Evolutionary conservation across 2,888 invertebrate genomes (phyloP).

Genomic region (Sinotaia quadrata): DNA sequence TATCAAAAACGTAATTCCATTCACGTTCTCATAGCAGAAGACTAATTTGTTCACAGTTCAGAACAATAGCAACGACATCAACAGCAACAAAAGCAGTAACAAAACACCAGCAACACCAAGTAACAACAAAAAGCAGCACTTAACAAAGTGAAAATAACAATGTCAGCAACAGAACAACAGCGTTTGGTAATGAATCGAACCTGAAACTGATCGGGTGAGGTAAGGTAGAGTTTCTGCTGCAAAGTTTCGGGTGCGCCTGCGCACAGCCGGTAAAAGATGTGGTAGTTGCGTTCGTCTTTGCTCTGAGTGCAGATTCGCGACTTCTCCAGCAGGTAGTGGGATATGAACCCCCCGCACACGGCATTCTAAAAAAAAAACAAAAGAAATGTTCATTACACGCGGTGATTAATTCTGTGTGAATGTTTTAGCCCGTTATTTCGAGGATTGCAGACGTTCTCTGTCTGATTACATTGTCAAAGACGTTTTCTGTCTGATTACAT

Average conservation of each 20-base stretch:
- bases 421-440: too few relatives aligned
- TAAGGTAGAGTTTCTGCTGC: slow-evolving; percentile 78
- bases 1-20: too few relatives aligned
- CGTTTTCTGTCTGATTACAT: too few relatives aligned
- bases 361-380: slow-evolving; percentile 80
- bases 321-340: slow-evolving; percentile 96
- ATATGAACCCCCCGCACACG: slow-evolving; percentile 94
- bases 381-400: too few relatives aligned
- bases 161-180: neutral
- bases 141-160: neutral
- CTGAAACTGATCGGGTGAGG: slow-evolving; percentile 69
- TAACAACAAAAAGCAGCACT: neutral
- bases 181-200: slow-evolving; percentile 67
- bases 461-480: too few relatives aligned
- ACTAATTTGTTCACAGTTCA: too few relatives aligned
- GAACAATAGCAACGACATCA: neutral
- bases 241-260: slow-evolving; percentile 91
- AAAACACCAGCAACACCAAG: too few relatives aligned
- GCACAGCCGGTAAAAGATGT: slow-evolving; percentile 96
- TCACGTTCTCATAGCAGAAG: too few relatives aligned
- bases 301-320: slow-evolving; percentile 88
- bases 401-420: too few relatives aligned
- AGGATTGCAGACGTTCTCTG: too few relatives aligned
- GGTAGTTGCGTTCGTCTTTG: slow-evolving; percentile 94
- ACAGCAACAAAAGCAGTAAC: neutral